Evolutionary conservation across 92 coral and sea anemone genomes (phyloP).

Genomic region (Porites rus): DNA sequence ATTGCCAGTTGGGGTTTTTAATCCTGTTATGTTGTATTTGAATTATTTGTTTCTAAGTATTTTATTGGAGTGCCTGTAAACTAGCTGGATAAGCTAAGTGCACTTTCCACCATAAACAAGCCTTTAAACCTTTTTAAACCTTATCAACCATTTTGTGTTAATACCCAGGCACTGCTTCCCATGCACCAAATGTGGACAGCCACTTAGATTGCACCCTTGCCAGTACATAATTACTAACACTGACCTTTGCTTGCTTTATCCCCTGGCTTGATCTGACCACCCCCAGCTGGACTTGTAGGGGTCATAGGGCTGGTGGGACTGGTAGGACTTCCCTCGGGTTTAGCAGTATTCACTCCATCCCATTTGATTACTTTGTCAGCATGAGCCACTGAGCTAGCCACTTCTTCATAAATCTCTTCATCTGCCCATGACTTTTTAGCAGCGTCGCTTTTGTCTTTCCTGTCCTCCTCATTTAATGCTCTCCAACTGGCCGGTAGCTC

Average conservation of each 20-base stretch:
- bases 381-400: constrained; percentile 50
- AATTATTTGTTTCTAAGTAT: too few relatives aligned
- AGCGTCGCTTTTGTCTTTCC: constrained; percentile 45
- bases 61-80: too few relatives aligned
- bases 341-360: constrained; percentile 31
- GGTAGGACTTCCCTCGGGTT: background rate
- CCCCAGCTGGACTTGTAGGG: constrained; percentile 10
- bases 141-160: too few relatives aligned
- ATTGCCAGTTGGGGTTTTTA: too few relatives aligned
- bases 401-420: constrained; percentile 86
- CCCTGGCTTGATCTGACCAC: constrained; percentile 3
- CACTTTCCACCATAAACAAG: too few relatives aligned
- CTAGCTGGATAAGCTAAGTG: too few relatives aligned
- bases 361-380: constrained; percentile 61
- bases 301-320: background rate
- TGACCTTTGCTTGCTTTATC: constrained; percentile 45
- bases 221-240: background rate
- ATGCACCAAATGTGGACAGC: too few relatives aligned
- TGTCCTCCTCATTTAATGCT: constrained; percentile 40
- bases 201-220: background rate
- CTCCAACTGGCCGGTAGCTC: constrained; percentile 63
- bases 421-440: constrained; percentile 52
- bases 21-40: too few relatives aligned
- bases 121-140: too few relatives aligned
- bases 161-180: too few relatives aligned